Evolutionary conservation across 2,888 invertebrate species (phyloP), one percentile per base, ranked within the genome.

Genomic region (Shargacucullia verbasci): DNA sequence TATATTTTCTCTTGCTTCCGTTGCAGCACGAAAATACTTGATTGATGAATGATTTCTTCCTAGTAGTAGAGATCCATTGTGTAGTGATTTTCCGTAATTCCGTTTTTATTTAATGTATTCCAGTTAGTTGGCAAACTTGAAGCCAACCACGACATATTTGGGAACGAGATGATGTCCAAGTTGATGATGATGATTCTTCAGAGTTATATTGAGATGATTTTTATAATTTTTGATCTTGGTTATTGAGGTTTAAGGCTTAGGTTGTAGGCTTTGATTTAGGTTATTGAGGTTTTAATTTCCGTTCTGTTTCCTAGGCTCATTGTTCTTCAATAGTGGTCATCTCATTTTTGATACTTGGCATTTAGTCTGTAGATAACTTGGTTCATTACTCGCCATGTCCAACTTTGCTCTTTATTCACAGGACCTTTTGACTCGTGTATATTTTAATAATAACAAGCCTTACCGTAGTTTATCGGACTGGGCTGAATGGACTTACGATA

Each of bases 401-500:
- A 41, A 4, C 14, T 55, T 70, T 63, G 70, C 57, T 63, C 82
- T 82, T 85, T 80, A 86, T 84, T 83, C 82, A 82, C 59, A 84
- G 86, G 74, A 83, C 81, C 84, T 86, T 89, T 90, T 87, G 85
- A 85, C 85, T 80, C 79, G 41, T 66, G 55, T 14, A 3, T 47
- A 66, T 69, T 61, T 71, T 56, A 68, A 75, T 75, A 83, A 47
- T 44, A 56, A 54, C 20, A 64, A 65, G 86, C 84, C 91, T 92
- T 92, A 92, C 92, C 91, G 80, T 80, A 79, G 80, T 77, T 73
- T 72, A 80, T 82, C 79, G 91, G 92, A 90, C 91, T 91, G 92
- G 91, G 90, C 91, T 88, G 85, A 86, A 82, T 84, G 83, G 89
- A 89, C 90, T 86, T 82, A 86, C 86, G 88, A 87, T 84, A 84